Conservation (phyloP, 2,888 invertebrate species). For the Cerceris rybyensis region DNA sequence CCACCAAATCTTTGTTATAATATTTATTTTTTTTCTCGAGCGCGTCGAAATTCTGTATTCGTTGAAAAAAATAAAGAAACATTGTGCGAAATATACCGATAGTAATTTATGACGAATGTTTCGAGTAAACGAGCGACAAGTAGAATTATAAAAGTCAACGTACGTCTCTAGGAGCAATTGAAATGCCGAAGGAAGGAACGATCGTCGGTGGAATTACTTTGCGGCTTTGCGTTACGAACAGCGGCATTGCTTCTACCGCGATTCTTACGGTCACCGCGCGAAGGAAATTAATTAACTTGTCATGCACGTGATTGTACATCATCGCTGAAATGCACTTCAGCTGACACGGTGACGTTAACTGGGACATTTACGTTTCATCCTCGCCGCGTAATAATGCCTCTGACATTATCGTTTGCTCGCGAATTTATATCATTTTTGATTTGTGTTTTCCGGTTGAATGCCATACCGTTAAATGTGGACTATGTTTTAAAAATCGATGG, state of each 20-base stretch:
- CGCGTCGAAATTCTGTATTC: neutral
- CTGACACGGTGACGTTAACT: slow-evolving; percentile 4
- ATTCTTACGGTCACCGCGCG: neutral
- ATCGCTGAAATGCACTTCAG: slow-evolving; percentile 15
- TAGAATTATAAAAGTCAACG: slow-evolving; percentile 13
- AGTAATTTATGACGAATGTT: no score
- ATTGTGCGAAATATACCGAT: neutral
- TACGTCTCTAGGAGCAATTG: neutral
- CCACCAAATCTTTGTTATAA: no score
- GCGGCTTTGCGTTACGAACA: slow-evolving; percentile 19
- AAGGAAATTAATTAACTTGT: slow-evolving; percentile 32
- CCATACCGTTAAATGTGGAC: no score
- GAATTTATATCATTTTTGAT: neutral
- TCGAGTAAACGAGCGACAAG: neutral
- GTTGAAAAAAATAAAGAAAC: neutral
- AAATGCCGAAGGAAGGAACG: neutral
- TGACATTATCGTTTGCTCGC: neutral
- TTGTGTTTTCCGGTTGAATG: neutral
- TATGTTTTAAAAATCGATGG: no score
- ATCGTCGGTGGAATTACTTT: slow-evolving; percentile 5
- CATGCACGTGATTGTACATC: slow-evolving; percentile 17
- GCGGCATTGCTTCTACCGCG: neutral
- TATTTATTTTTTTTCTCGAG: no score
- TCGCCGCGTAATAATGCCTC: neutral
- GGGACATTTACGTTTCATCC: slow-evolving; percentile 2